A percentile compares a stretch with the other conserved stretches of the same genome.
Evolutionary conservation across 2,113 vertebrate genomes (phyloP).

Genomic region (Channa maculata): DNA sequence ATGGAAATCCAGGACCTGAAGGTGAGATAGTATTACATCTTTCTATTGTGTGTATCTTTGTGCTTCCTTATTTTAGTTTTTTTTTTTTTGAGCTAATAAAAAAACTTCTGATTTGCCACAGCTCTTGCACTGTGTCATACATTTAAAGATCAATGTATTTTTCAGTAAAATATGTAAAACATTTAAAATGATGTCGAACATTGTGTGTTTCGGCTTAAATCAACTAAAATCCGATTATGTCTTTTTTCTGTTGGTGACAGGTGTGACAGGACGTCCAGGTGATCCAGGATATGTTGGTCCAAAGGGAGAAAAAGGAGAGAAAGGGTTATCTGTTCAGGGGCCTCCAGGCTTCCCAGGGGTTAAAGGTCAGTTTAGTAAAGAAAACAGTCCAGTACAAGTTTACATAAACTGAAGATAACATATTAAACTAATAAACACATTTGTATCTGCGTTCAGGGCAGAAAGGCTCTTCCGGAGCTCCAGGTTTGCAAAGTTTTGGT

Average conservation of each 20-base stretch:
- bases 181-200: too few species aligned
- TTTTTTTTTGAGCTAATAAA: background rate
- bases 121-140: too few species aligned
- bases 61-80: background rate
- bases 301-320: constrained; percentile 69
- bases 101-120: too few species aligned
- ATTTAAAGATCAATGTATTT: too few species aligned
- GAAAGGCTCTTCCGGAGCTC: constrained; percentile 70
- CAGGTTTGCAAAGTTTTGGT: constrained; percentile 69
- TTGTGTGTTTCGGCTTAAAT: too few species aligned
- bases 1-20: constrained; percentile 65
- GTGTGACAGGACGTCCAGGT: constrained; percentile 63
- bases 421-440: background rate
- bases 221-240: too few species aligned
- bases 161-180: too few species aligned
- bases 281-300: constrained; percentile 63
- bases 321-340: constrained; percentile 69
- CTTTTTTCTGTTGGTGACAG: constrained; percentile 43
- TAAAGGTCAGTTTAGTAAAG: constrained; percentile 71
- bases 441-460: constrained; percentile 58
- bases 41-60: background rate
- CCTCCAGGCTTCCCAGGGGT: constrained; percentile 69
- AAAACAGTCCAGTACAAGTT: background rate
- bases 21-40: constrained; percentile 58
- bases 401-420: background rate